phyloP scores from a whole-genome alignment of 2,113 vertebrate species.

The Catharus fuscescens region DNA sequence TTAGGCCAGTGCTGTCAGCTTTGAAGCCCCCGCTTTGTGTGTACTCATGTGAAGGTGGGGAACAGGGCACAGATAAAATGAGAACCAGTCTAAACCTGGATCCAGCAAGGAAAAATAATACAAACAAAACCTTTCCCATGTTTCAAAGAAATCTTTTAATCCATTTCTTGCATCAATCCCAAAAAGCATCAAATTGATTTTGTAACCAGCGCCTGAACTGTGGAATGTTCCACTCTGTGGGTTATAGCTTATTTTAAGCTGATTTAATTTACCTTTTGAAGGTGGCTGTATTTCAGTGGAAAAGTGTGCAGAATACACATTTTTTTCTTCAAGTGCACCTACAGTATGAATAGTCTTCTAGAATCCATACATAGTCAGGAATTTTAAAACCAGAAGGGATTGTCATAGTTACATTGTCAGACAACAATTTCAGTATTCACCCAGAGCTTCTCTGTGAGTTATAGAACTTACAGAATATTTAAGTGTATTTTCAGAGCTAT shows the following conservation, averaged over 20 bases:
- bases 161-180: background rate
- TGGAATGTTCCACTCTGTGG: background rate
- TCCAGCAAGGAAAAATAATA: constrained; percentile 5
- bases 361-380: background rate
- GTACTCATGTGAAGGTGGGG: constrained; percentile 30
- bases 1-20: constrained; percentile 24
- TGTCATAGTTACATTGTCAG: background rate
- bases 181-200: background rate
- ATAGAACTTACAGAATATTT: background rate
- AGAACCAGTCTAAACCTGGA: constrained; percentile 41
- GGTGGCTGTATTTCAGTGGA: background rate
- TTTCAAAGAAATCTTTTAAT: constrained; percentile 7
- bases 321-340: background rate
- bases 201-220: background rate
- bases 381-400: background rate
- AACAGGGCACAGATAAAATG: constrained; percentile 25
- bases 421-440: background rate
- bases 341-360: background rate
- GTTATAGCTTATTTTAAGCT: background rate
- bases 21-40: constrained; percentile 48
- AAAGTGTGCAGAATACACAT: background rate
- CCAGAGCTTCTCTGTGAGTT: background rate
- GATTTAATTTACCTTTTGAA: background rate
- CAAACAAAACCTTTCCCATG: constrained; percentile 2
- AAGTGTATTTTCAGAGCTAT: background rate